Evolutionary conservation across 2,113 vertebrate species (phyloP), one percentile per base, ranked within the genome.

Genomic region (Scomber scombrus): DNA sequence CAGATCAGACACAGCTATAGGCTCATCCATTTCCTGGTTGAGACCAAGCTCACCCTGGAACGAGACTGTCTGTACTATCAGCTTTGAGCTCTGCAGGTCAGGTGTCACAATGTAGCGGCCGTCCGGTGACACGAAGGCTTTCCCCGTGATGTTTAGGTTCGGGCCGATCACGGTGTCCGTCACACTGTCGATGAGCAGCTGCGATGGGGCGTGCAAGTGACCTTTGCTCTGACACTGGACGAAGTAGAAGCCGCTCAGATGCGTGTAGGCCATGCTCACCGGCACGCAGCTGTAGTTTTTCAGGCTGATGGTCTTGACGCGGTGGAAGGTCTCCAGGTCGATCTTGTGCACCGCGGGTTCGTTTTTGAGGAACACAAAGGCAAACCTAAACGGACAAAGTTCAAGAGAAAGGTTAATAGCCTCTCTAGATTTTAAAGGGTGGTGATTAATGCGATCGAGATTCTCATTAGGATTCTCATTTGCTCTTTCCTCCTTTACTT

Each of bases 231-330:
- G 78, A 84, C 98, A 99, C 73, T 97, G 96, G 71, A 99, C 69
- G 0, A 99, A 95, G 91, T 95, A 98, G 92, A 97, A 97, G 23
- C 98, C 97, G 0, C 97, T 96, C 73, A 99, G 91, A 83, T 99
- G 98, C 0, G 96, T 97, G 84, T 98, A 97, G 0, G 96, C 97
- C 96, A 99, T 97, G 94, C 93, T 92, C 84, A 92, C 91, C 0
- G 97, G 98, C 0, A 94, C 0, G 47, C 98, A 99, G 95, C 96
- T 87, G 4, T 93, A 87, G 68, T 93, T 94, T 55, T 84, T 91
- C 57, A 99, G 93, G 91, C 73, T 93, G 90, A 99, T 96, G 23
- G 96, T 97, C 93, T 98, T 98, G 79, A 99, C 75, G 10, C 77
- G 93, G 57, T 92, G 93, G 91, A 99, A 91, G 0, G 97, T 99